A percentile compares a stretch with the other conserved stretches of the same genome.
Evolutionary conservation across 2,888 invertebrate species (phyloP).

Genomic region (Melinaea marsaeus): DNA sequence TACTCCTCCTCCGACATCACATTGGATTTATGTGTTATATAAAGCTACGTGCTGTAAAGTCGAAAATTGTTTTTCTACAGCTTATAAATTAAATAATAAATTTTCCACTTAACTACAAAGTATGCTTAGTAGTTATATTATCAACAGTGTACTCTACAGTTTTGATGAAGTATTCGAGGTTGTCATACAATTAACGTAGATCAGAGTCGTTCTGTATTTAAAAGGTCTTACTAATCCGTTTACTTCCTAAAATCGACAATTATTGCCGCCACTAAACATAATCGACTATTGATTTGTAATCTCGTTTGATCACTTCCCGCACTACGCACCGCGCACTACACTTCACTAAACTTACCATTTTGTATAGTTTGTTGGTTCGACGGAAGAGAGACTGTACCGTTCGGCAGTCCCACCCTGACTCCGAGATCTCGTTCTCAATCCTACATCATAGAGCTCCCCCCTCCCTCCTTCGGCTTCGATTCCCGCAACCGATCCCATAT

Average conservation of each 20-base stretch:
- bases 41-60: too few relatives aligned
- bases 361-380: slow-evolving; percentile 70
- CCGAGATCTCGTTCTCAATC: slow-evolving; percentile 57
- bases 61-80: too few relatives aligned
- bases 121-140: too few relatives aligned
- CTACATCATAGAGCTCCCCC: slow-evolving; percentile 50
- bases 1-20: slow-evolving; percentile 44
- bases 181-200: too few relatives aligned
- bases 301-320: slow-evolving; percentile 35
- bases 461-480: slow-evolving; percentile 37
- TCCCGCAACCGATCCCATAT: slow-evolving; percentile 64
- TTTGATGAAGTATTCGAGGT: too few relatives aligned
- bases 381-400: slow-evolving; percentile 73
- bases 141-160: too few relatives aligned
- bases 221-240: too few relatives aligned
- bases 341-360: slow-evolving; percentile 66
- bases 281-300: not conserved
- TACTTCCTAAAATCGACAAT: too few relatives aligned
- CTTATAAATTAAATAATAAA: too few relatives aligned
- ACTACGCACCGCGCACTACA: slow-evolving; percentile 35
- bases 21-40: not conserved
- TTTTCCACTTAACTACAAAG: too few relatives aligned
- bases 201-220: too few relatives aligned
- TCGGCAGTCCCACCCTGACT: slow-evolving; percentile 76
- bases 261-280: too few relatives aligned